These are phyloP conservation scores for Crotalus helleri DNA, from an alignment of 2,113 vertebrate species.

Conservation along the genomic window DNA sequence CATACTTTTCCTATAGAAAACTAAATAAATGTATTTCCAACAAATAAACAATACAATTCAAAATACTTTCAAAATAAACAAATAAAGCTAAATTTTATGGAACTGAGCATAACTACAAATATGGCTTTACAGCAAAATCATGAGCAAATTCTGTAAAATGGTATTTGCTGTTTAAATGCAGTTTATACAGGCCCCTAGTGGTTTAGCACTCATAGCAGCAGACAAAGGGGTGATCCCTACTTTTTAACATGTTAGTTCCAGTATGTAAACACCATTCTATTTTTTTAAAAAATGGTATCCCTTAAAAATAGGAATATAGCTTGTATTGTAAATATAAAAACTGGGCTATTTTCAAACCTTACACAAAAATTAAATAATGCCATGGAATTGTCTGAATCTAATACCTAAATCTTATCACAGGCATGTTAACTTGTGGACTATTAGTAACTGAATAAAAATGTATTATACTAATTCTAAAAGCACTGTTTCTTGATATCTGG, in stretches of 20 bases:
- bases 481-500: constrained; percentile 6
- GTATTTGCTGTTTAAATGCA: constrained; percentile 64
- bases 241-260: constrained; percentile 49
- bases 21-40: background rate
- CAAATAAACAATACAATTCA: background rate
- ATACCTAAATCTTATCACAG: constrained; percentile 58
- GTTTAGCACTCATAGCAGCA: constrained; percentile 74
- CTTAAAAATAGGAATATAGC: constrained; percentile 1
- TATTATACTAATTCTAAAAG: constrained; percentile 14
- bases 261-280: constrained; percentile 32
- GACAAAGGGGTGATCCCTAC: constrained; percentile 68
- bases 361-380: background rate
- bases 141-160: constrained; percentile 52
- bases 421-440: constrained; percentile 38
- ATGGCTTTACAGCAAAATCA: constrained; percentile 55
- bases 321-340: background rate
- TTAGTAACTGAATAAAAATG: constrained; percentile 35
- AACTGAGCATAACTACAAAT: constrained; percentile 38
- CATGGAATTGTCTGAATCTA: constrained; percentile 26
- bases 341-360: constrained; percentile 10
- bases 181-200: constrained; percentile 92
- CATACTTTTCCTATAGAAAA: constrained; percentile 13
- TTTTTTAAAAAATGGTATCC: background rate
- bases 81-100: constrained; percentile 7
- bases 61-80: constrained; percentile 2